phyloP scores from a whole-genome alignment of 2,888 invertebrate genomes.

The Drosophila vallismaia region DNA sequence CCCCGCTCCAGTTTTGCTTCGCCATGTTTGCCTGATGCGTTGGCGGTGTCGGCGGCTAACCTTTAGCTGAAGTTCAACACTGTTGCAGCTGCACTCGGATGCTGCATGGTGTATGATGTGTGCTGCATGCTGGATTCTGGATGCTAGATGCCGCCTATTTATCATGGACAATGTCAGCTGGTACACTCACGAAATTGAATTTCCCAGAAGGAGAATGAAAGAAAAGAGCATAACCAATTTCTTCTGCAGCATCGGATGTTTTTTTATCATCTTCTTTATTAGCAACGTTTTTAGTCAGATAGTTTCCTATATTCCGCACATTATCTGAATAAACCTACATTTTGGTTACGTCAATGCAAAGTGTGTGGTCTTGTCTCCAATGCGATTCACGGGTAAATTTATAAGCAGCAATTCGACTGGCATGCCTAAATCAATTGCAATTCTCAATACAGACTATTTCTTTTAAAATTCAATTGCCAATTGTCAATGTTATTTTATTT shows the following conservation, averaged over 20 bases:
- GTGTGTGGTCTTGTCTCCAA: slow-evolving; percentile 10
- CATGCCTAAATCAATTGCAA: slow-evolving; percentile 58
- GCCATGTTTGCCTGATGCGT: slow-evolving; percentile 55
- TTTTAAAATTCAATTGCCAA: slow-evolving; percentile 61
- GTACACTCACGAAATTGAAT: slow-evolving; percentile 1
- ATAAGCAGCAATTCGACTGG: slow-evolving; percentile 25
- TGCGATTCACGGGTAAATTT: slow-evolving; percentile 29
- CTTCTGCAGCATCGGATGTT: too few relatives aligned
- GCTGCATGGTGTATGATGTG: slow-evolving; percentile 8
- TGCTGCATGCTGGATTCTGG: slow-evolving; percentile 9
- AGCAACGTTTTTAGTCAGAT: too few relatives aligned
- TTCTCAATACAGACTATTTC: slow-evolving; percentile 41
- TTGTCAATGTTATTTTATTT: slow-evolving; percentile 70
- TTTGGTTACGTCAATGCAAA: slow-evolving; percentile 14
- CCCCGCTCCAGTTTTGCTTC: slow-evolving; percentile 2
- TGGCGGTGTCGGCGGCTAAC: slow-evolving; percentile 46
- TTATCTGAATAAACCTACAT: too few relatives aligned
- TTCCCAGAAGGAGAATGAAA: neutral
- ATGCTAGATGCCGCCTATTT: slow-evolving; percentile 26
- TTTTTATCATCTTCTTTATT: too few relatives aligned
- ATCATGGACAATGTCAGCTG: slow-evolving; percentile 20
- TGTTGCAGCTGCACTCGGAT: slow-evolving; percentile 42
- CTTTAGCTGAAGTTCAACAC: slow-evolving; percentile 47
- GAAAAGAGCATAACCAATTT: too few relatives aligned
- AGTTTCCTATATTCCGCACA: too few relatives aligned